Base-by-base conservation (phyloP, 53 echinoderm and acorn worm species). In the Hippasteria phrygiana region DNA sequence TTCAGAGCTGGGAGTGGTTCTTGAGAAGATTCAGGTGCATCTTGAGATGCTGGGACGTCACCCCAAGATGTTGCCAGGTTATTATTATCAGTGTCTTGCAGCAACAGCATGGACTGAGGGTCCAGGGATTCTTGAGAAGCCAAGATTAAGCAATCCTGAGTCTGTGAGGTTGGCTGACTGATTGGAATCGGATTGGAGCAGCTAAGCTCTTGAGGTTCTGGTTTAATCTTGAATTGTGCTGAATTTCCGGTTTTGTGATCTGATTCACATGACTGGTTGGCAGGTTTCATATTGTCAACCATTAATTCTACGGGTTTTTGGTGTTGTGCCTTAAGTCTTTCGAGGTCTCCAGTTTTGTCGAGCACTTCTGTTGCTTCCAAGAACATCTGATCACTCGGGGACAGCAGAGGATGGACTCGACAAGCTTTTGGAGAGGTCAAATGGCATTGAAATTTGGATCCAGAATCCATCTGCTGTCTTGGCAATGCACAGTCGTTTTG, bases 41-140 rank as follows among this genome's bases (percentile, higher is more conserved):
- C 63, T 64, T 32, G 78, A 35, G 65, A 32, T 39, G 43, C 24
- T 24, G 27, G 18, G 2, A 47, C 34, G 20, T 34, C 42, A 10
- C 35, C 50, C 70, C 71, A 70, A 0, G 85, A 31, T 22, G 26
- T 1, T 14, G 54, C 10, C 18, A 69, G 22, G 71, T 85, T 85
- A n/a, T 85, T 85, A 39, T 85, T 85, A 54, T 85, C 85, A 27
- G 85, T 64, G 85, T 85, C 85, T 43, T 85, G 38, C 9, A 69
- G 70, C 35, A 47, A 39, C 12, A 85, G 50, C 36, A 53, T 22
- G 8, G 85, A 27, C 1, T 13, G 69, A 13, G 18, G 31, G 34
- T 34, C 45, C 32, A 59, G 59, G 48, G 50, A 33, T 17, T 18
- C 35, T 14, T 4, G 42, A 29, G 29, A 1, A 43, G 20, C 26